These are phyloP conservation scores for Papilio helenus DNA, from an alignment of 1,140 invertebrate genomes.

Conservation along the genomic window DNA sequence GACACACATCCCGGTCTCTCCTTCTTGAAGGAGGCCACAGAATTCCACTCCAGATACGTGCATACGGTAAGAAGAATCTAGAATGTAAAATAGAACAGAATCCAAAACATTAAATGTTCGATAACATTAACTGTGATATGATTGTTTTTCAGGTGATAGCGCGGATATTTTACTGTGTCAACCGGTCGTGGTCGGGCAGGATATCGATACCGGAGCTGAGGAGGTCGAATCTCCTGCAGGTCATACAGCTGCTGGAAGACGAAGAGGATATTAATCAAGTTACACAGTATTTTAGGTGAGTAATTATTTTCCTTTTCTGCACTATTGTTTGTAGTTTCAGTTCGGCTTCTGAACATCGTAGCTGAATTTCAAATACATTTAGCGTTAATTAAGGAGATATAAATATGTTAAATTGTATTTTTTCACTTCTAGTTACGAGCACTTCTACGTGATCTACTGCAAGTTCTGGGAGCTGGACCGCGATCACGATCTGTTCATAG, in stretches of 20 bases:
- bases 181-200: constrained; percentile 97
- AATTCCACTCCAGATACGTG: constrained; percentile 99
- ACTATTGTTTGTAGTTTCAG: no score
- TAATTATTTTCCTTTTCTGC: neutral
- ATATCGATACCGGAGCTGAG: constrained; percentile 95
- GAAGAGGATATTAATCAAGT: constrained; percentile 99
- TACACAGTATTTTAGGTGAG: constrained; percentile 98
- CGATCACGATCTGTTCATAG: constrained; percentile 98
- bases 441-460: constrained; percentile 99
- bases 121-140: neutral
- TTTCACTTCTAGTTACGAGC: constrained; percentile 95
- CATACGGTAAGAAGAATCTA: constrained; percentile 89
- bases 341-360: no score
- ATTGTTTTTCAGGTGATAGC: constrained; percentile 91
- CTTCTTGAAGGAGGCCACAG: constrained; percentile 97
- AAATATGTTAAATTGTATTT: neutral
- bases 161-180: constrained; percentile 99
- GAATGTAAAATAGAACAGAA: neutral
- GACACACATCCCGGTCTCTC: constrained; percentile 99
- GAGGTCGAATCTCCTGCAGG: constrained; percentile 93
- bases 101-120: no score
- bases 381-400: no score
- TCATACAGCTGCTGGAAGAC: constrained; percentile 91
- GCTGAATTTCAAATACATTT: no score
- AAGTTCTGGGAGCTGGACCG: constrained; percentile 99